Evolutionary conservation across 2,113 vertebrate species (phyloP).

Genomic region (Halcyon malimbica): DNA sequence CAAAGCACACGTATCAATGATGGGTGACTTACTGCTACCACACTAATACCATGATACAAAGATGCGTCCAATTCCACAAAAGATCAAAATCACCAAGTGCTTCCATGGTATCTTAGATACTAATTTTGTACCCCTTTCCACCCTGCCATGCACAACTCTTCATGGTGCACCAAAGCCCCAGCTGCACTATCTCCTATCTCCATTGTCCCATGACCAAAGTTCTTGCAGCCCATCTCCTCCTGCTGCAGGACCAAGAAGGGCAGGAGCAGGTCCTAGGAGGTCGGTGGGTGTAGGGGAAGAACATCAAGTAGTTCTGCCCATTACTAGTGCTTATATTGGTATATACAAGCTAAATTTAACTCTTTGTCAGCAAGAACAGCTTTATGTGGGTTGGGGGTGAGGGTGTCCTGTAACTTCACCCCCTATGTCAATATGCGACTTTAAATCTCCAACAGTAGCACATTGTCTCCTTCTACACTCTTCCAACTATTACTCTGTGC

Average conservation of each 20-base stretch:
- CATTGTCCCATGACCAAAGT: not conserved
- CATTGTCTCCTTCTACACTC: not conserved
- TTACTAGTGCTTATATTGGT: not conserved
- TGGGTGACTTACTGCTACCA: not conserved
- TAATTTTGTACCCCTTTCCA: not conserved
- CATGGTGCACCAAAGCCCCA: rapidly evolving
- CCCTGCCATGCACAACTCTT: not conserved
- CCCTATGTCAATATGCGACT: not conserved
- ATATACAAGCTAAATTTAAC: not conserved
- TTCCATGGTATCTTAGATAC: not conserved
- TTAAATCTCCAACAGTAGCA: not conserved
- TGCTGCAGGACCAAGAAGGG: not conserved
- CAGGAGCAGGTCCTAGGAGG: not conserved
- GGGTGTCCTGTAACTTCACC: not conserved
- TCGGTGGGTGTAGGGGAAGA: rapidly evolving
- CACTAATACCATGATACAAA: not conserved
- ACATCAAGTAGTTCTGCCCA: not conserved
- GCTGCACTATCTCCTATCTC: not conserved
- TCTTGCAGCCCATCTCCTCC: not conserved
- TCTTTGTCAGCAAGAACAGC: not conserved
- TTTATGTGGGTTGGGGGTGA: not conserved
- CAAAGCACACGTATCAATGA: rapidly evolving
- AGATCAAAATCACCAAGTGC: not conserved
- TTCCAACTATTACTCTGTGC: not conserved
- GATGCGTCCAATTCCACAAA: not conserved